Base-by-base conservation (phyloP, 2,888 invertebrate species). In the Arenicola marina region DNA sequence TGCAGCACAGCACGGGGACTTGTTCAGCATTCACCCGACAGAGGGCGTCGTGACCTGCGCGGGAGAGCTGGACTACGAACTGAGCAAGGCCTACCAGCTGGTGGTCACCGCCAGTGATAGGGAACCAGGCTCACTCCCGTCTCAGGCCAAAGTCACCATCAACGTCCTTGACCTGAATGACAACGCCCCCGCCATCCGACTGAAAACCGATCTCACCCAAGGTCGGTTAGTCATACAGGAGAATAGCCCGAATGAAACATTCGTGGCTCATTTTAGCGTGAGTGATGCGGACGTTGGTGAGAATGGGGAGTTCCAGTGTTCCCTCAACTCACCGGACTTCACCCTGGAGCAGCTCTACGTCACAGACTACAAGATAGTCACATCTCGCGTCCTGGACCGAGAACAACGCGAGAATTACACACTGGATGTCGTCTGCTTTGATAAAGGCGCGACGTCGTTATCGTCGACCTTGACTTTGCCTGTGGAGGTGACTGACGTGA, bases 401-500 rank as follows among this genome's bases (percentile, higher is more conserved):
- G 56, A 56, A 38, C 4, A 4, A 38, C 34, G 26, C 4, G 33
- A 32, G 4, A 4, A 7, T 4, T 56, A 56, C 38, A 26, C 7
- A 4, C 4, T 56, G 4, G 7, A 4, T 4, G 24, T 56, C 21
- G 15, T 11, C 4, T 65, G 65, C 32, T 21, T 15, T 2, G 65
- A 65, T 43, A 38, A 26, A 21, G 65, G 62, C 11, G 7, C n/a
- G 2, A 56, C 48, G 15, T 51, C 65, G 0, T 56, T 53, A 56
- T 51, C 29, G 24, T 59, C 59, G 11, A 45, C 38, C 24, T 43
- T 43, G 18, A 46, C 44, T 24, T 33, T 65, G 2, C 33, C 53
- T 26, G 46, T 65, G n/a, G 45, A 34, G 3, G 55, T 65, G 7
- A 32, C 51, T 24, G 65, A 65, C 33, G 56, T 46, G 28, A 65